Base-by-base conservation (phyloP, 1,140 invertebrate genomes). In the Oncopodura yosiiana region DNA sequence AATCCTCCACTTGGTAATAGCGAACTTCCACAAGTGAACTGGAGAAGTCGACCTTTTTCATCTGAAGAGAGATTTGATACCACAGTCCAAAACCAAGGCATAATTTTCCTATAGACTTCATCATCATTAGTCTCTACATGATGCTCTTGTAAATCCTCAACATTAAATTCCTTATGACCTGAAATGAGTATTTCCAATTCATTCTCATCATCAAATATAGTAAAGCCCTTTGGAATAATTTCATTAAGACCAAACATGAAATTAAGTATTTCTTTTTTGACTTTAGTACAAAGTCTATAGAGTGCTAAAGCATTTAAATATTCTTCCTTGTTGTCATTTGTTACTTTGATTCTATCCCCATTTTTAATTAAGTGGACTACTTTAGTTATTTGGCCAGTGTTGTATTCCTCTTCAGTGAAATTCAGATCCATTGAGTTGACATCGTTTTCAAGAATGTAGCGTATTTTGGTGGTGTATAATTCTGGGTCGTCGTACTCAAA, bases 401-500 rank as follows among this genome's bases (percentile, higher is more conserved):
- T 27, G 68, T 93, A 94, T 62, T 90, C 81, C 66, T 94, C 90
- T 69, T 94, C 90, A 3, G 83, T 76, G 69, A 94, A 94, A 68
- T 77, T 84, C 41, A 94, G 69, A 67, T 93, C 88, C 73, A 91
- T 81, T 32, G 81, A 78, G 36, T 84, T 82, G 27, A 93, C 81
- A 72, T 93, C 84, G 59, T 92, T 88, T 62, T 93, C 88, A 49
- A 92, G 70, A 45, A 94, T 85, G 69, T 90, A 94, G 68, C 88
- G 89, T n/a, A 95, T 82, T 74, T 94, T 94, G 9, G 82, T 83
- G 44, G 91, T 73, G 69, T 90, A 94, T 14, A 94, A 73, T 70
- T 94, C 90, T 0, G 91, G 91, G 71, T 94, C 91, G 68, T 95
- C 91, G 73, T 91, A 87, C 67, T 94, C 90, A 71, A 95, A 95